Base-by-base conservation (phyloP, 2,888 invertebrate genomes). In the Leptopterna dolabrata region DNA sequence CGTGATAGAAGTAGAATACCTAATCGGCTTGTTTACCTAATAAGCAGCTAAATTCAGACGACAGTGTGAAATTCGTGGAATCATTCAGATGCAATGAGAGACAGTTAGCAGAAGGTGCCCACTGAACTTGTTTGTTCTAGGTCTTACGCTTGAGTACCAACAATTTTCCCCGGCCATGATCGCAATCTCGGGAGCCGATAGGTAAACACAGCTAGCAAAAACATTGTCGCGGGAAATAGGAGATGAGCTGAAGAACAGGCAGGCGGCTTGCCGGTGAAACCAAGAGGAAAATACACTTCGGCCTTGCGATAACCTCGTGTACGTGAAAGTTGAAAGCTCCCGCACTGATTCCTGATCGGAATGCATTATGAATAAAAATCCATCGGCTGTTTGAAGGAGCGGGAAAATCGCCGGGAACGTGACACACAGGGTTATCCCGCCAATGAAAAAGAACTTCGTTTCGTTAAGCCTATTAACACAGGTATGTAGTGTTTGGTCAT, bases 351-450 rank as follows among this genome's bases (percentile, higher is more conserved):
- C 63, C 63, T 63, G 63, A 63, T 63, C 63, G 63, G 63, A 63
- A 63, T 63, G 63, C 63, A 63, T 63, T 63, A 63, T 63, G 63
- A 63, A 63, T 63, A 63, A 63, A n/a, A 36, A 63, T 24, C 63
- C 63, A 9, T 24, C 63, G 11, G 4, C 24, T 24, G 24, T 19
- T 19, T 63, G 19, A 11, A 24, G 24, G 11, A 9, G n/a, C n/a
- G 63, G 24, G 63, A 7, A 63, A 63, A 63, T 24, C n/a, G 0
- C 16, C 47, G 47, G 7, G 36, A 7, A 36, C 36, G 36, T 36
- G 51, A 24, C 63, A 11, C 24, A 13, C 24, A 1, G 11, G 6
- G 13, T 63, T 24, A 63, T 63, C 24, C 51, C n/a, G 4, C 24
- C 63, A 63, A 19, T 63, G 24, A 63, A 24, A 19, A 24, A 27